Evolutionary conservation across 1,140 invertebrate species (phyloP).

Genomic region (Whitmania pigra): DNA sequence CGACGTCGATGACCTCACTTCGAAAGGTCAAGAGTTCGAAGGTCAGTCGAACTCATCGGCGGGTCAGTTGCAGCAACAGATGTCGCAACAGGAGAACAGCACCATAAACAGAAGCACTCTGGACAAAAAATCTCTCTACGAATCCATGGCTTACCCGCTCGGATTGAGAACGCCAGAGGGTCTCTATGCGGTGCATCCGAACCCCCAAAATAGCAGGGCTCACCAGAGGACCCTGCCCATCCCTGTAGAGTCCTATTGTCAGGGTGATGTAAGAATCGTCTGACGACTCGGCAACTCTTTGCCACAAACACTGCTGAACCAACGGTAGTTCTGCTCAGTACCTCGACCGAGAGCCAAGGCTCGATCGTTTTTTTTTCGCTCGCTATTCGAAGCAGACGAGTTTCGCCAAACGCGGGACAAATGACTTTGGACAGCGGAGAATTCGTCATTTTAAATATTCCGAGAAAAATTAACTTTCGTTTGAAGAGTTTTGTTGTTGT

Average conservation of each 20-base stretch:
- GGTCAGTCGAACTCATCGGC: neutral
- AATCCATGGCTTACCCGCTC: conserved; percentile 7
- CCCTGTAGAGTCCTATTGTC: neutral
- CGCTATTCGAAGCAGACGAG: too few species aligned
- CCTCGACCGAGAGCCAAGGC: neutral
- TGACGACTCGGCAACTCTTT: neutral
- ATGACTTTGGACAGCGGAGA: too few species aligned
- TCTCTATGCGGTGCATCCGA: neutral
- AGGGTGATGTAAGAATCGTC: neutral
- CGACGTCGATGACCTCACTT: neutral
- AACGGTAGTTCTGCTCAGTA: neutral
- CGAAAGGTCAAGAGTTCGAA: neutral
- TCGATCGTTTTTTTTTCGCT: too few species aligned
- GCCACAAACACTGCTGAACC: conserved; percentile 1
- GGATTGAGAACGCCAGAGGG: conserved; percentile 1
- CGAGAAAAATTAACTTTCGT: too few species aligned
- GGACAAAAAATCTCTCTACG: neutral
- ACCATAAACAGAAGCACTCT: neutral
- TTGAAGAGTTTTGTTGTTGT: too few species aligned
- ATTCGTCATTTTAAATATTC: too few species aligned
- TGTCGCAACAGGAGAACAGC: neutral
- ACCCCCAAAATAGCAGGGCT: neutral
- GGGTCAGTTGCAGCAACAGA: neutral
- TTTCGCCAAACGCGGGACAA: too few species aligned
- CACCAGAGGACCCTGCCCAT: neutral